Base-by-base conservation (phyloP, 2,113 vertebrate species). In the Odobenus rosmarus region DNA sequence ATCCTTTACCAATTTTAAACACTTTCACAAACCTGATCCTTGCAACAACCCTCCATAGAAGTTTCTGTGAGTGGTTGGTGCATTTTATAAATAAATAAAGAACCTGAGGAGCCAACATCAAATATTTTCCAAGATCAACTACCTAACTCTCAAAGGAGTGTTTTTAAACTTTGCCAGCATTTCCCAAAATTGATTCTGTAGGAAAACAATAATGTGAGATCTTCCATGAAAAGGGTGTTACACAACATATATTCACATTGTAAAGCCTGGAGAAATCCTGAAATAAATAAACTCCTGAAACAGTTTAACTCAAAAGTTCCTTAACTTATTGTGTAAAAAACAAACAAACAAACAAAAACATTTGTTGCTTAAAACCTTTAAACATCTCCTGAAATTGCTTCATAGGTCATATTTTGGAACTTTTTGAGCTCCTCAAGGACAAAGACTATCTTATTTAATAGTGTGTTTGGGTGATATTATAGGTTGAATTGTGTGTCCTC, bases 41-140 rank as follows among this genome's bases (percentile, higher is more conserved):
- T 77, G 53, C 1, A 88, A 92, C 26, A 76, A 59, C 2, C 12
- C 4, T 79, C 24, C 81, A 24, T 36, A 88, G 46, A 88, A 77
- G 23, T 94, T 87, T 71, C 53, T 84, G n/a, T 26, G 7, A 26
- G 18, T 79, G 42, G 8, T 69, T 89, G 6, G 9, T 62, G 7
- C 18, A 26, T 18, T 90, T 77, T 71, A 67, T 42, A 88, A 93
- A 62, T 84, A 81, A 46, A 81, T 80, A 81, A 46, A 81, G n/a
- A 88, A 94, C 9, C 31, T 79, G 26, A 92, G 28, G 28, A 7
- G 15, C 1, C 57, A 92, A 74, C 46, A 42, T 62, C 28, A 89
- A 96, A 57, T 86, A 83, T 59, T 94, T 76, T 90, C 72, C 21
- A 88, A 94, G 15, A 81, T 49, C 21, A 79, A 49, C 72, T 86